Evolutionary conservation across 2,113 vertebrate genomes (phyloP).

Genomic region (Nymphicus hollandicus): DNA sequence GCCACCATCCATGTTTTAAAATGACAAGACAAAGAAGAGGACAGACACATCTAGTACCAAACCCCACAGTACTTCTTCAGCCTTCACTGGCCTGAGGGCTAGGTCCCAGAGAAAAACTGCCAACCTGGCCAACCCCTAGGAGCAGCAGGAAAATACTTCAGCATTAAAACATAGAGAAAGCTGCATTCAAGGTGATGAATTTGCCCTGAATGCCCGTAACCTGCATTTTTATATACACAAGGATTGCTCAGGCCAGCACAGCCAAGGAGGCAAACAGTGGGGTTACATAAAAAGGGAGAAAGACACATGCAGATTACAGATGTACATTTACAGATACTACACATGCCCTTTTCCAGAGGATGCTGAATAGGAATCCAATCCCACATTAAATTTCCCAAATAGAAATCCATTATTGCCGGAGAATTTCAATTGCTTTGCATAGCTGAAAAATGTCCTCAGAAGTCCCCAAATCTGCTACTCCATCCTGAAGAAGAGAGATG

Average conservation of each 20-base stretch:
- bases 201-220: not conserved
- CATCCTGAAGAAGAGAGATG: not conserved
- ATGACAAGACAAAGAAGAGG: not conserved
- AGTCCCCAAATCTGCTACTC: conserved; percentile 25
- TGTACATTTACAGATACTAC: not conserved
- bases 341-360: not conserved
- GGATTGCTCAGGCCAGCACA: not conserved
- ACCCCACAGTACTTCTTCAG: not conserved
- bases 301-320: not conserved
- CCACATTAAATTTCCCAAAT: not conserved
- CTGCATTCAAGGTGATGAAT: not conserved
- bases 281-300: not conserved
- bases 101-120: not conserved
- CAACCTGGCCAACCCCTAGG: not conserved
- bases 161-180: not conserved
- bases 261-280: not conserved
- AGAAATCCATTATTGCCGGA: not conserved
- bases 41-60: not conserved
- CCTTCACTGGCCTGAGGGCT: accelerated
- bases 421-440: not conserved
- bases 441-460: conserved; percentile 32
- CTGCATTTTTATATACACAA: not conserved
- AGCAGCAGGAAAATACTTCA: not conserved
- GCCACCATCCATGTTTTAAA: not conserved
- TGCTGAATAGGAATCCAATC: not conserved